Conservation (phyloP, 2,888 invertebrate genomes). For the Macrosoma leucophasiata region DNA sequence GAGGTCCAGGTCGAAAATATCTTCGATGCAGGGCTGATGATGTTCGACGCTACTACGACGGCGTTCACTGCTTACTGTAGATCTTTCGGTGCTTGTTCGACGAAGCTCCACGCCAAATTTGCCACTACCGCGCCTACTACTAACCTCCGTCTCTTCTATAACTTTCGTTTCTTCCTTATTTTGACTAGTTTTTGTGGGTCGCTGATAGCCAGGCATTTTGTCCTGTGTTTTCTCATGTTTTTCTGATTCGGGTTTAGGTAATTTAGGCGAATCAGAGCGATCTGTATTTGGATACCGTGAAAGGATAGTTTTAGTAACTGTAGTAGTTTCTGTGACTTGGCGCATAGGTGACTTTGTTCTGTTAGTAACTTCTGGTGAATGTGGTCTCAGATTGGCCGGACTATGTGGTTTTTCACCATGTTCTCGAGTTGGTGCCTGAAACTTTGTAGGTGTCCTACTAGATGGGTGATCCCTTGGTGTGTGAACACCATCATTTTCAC, state of each 20-base stretch:
- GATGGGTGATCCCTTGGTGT: slow-evolving; percentile 29
- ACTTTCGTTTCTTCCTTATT: slow-evolving; percentile 50
- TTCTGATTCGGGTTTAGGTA: slow-evolving; percentile 32
- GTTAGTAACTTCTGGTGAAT: slow-evolving; percentile 41
- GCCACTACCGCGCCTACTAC: slow-evolving; percentile 70
- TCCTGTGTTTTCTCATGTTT: slow-evolving; percentile 37
- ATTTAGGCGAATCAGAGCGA: slow-evolving; percentile 43
- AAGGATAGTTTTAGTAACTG: slow-evolving; percentile 35
- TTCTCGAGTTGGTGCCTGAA: slow-evolving; percentile 23
- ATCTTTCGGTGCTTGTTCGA: slow-evolving; percentile 72
- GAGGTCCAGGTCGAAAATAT: slow-evolving; percentile 81
- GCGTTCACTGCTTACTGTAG: slow-evolving; percentile 58
- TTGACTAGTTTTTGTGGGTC: slow-evolving; percentile 58
- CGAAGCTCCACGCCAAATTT: slow-evolving; percentile 83
- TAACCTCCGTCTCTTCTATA: slow-evolving; percentile 54
- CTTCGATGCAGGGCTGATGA: slow-evolving; percentile 78
- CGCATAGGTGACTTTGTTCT: slow-evolving; percentile 44
- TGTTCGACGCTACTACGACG: slow-evolving; percentile 67
- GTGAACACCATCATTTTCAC: slow-evolving; percentile 33
- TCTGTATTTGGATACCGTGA: slow-evolving; percentile 37
- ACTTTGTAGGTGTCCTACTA: slow-evolving; percentile 30
- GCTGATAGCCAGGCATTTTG: slow-evolving; percentile 51
- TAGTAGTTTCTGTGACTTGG: slow-evolving; percentile 36
- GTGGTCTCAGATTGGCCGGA: slow-evolving; percentile 35
- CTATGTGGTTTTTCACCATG: slow-evolving; percentile 38